Evolutionary conservation across 2,888 invertebrate genomes (phyloP).

Genomic region (Lithophane semibrunnea): DNA sequence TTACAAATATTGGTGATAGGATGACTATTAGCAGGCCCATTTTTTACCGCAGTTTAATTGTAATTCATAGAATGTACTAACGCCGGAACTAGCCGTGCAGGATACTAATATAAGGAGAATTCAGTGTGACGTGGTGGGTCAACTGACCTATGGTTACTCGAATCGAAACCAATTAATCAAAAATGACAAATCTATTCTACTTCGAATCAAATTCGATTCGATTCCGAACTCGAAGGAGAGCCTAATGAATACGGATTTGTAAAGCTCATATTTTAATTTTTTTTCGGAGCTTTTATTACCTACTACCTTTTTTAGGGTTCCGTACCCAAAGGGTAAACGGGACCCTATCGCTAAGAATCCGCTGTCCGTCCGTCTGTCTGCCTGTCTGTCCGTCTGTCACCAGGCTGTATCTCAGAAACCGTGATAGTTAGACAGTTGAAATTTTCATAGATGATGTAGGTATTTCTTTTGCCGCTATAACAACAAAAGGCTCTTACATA

Average conservation of each 20-base stretch:
- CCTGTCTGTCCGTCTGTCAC: no score
- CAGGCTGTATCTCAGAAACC: no score
- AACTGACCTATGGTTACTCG: constrained; percentile 7
- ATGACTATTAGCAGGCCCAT: background rate
- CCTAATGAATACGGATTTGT: constrained; percentile 1
- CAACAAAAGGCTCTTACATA: no score
- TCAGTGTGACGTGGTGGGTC: constrained; percentile 6
- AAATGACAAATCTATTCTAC: background rate
- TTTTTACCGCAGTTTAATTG: constrained; percentile 22
- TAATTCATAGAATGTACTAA: constrained; percentile 28
- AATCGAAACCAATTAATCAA: background rate
- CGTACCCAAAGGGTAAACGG: no score
- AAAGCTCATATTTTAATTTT: no score
- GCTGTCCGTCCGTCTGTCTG: no score
- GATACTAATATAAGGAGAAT: background rate
- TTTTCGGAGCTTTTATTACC: no score
- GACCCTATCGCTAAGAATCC: no score
- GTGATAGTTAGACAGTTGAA: no score
- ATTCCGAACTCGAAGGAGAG: background rate
- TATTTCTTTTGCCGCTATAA: no score
- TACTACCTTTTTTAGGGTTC: no score
- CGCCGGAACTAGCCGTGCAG: constrained; percentile 28
- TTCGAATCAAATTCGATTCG: background rate
- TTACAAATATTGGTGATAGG: background rate
- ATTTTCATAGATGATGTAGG: no score